phyloP scores from a whole-genome alignment of 2,888 invertebrate species.

The Apamea sordens region DNA sequence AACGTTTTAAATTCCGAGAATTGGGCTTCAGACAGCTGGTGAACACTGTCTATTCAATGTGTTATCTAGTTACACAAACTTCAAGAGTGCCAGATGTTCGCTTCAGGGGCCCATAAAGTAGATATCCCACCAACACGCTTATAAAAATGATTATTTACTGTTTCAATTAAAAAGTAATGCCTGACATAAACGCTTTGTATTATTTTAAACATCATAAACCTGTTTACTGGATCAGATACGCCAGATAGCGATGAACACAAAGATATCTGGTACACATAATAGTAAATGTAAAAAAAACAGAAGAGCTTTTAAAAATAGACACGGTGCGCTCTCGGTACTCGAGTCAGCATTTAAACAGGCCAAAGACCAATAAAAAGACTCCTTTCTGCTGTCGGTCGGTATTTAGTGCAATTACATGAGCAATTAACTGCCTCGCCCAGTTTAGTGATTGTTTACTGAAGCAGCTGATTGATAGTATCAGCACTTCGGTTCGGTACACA shows the following conservation, averaged over 20 bases:
- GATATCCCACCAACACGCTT: background rate
- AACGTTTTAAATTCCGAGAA: too few relatives aligned
- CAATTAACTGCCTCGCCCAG: constrained; percentile 50
- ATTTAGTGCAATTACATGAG: constrained; percentile 55
- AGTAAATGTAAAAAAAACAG: constrained; percentile 21
- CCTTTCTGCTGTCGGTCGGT: constrained; percentile 30
- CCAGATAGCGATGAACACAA: constrained; percentile 30
- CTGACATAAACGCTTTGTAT: constrained; percentile 14
- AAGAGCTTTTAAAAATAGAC: constrained; percentile 39
- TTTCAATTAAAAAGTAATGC: constrained; percentile 25
- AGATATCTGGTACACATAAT: constrained; percentile 52
- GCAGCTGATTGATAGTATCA: constrained; percentile 53
- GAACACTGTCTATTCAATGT: background rate
- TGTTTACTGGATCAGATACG: constrained; percentile 46
- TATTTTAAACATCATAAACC: constrained; percentile 43
- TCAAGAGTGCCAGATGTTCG: constrained; percentile 2
- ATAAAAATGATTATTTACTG: constrained; percentile 24
- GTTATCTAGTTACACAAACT: constrained; percentile 9
- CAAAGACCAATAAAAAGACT: constrained; percentile 42
- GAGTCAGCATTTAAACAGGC: constrained; percentile 34
- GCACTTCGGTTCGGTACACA: constrained; percentile 26
- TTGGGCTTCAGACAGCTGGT: background rate
- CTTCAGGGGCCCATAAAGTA: constrained; percentile 4
- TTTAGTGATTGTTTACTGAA: constrained; percentile 52
- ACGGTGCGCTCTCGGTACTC: constrained; percentile 22